Percentiles rank a stretch among this genome's conserved stretches.
phyloP scores from a whole-genome alignment of 2,888 invertebrate genomes.

The Lydus trimaculatus region DNA sequence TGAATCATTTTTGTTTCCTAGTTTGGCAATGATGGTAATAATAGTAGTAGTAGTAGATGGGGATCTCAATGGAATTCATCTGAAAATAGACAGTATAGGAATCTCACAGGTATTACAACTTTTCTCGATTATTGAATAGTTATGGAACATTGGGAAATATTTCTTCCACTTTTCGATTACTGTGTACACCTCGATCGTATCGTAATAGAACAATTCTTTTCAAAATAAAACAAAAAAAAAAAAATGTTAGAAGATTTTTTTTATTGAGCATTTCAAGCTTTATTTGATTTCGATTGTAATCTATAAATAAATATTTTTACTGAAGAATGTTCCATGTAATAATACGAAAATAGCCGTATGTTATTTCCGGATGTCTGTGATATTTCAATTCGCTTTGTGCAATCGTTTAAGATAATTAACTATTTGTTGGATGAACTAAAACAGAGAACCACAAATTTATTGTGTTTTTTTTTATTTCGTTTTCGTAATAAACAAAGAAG shows the following conservation, averaged over 20 bases:
- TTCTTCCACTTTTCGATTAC: background rate
- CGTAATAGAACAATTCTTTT: too few relatives aligned
- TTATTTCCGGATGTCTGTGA: constrained; percentile 3
- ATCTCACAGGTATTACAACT: background rate
- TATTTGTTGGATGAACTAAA: background rate
- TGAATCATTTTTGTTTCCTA: background rate
- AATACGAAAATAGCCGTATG: background rate
- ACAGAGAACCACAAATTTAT: too few relatives aligned
- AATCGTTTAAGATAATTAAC: background rate
- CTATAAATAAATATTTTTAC: background rate
- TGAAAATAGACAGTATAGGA: background rate
- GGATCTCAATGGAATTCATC: background rate
- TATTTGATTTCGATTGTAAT: background rate
- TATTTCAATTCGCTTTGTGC: background rate
- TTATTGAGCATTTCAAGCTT: too few relatives aligned
- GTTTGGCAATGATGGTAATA: background rate
- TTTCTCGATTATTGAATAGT: background rate
- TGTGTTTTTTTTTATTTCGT: too few relatives aligned
- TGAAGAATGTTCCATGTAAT: background rate
- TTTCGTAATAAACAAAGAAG: too few relatives aligned
- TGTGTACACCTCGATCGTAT: background rate
- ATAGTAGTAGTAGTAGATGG: background rate
- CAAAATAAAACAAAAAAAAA: too few relatives aligned
- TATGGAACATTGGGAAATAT: background rate
- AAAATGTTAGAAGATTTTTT: too few relatives aligned